A percentile compares a stretch with the other conserved stretches of the same genome.
phyloP scores from a whole-genome alignment of 2,888 invertebrate genomes.

The Dorcus hopei region DNA sequence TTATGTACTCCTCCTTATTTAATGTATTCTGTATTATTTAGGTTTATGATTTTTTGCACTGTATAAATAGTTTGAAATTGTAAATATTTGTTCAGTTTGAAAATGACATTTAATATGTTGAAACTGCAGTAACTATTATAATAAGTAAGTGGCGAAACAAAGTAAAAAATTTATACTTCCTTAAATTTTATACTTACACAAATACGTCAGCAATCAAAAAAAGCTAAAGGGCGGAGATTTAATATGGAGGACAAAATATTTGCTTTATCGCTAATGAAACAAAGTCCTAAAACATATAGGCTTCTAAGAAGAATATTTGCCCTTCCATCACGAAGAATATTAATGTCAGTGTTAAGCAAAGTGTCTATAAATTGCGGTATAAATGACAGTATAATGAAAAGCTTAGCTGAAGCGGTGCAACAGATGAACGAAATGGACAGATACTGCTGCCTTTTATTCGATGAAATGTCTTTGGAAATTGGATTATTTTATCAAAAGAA shows the following conservation, averaged over 20 bases:
- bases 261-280: constrained; percentile 17
- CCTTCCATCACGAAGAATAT: constrained; percentile 15
- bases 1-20: no score
- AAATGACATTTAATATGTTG: no score
- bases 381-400: constrained; percentile 6
- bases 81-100: no score
- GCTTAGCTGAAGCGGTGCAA: neutral
- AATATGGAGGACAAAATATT: constrained; percentile 17
- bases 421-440: neutral
- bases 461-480: constrained; percentile 16
- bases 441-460: constrained; percentile 15
- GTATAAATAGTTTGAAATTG: no score
- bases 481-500: constrained; percentile 1
- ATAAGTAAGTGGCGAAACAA: no score
- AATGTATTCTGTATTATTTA: no score
- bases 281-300: constrained; percentile 18
- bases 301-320: constrained; percentile 16
- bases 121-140: no score
- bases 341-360: constrained; percentile 11
- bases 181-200: constrained; percentile 2
- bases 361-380: constrained; percentile 14
- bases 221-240: constrained; percentile 5
- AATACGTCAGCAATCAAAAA: neutral
- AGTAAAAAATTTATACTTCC: no score
- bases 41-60: no score